A percentile compares a stretch with the other conserved stretches of the same genome.
These are phyloP conservation scores for Xiphias gladius DNA, from an alignment of 2,113 vertebrate species.

Conservation along the genomic window DNA sequence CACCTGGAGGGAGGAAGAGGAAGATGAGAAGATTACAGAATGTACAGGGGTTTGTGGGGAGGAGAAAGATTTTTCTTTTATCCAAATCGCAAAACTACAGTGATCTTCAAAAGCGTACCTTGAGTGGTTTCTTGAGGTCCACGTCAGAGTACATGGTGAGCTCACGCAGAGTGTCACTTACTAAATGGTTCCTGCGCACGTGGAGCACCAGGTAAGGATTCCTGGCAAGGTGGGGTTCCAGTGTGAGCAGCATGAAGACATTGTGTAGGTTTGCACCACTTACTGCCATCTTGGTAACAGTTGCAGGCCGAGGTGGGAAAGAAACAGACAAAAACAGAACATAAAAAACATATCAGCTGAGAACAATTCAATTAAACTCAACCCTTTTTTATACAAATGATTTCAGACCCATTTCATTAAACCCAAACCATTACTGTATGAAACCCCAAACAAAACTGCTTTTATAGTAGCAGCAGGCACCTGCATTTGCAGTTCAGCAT, in stretches of 20 bases:
- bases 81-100: background rate
- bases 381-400: background rate
- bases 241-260: conserved; percentile 96
- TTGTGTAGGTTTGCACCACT: conserved; percentile 97
- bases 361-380: background rate
- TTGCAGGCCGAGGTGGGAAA: background rate
- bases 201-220: conserved; percentile 97
- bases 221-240: conserved; percentile 95
- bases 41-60: background rate
- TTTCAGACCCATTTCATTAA: background rate
- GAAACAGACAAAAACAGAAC: background rate
- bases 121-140: conserved; percentile 97
- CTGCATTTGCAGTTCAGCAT: conserved; percentile 99
- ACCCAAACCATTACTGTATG: background rate
- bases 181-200: conserved; percentile 92
- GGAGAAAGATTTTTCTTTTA: background rate
- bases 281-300: conserved; percentile 89
- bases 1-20: conserved; percentile 82
- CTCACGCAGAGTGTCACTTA: conserved; percentile 94
- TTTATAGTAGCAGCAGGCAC: conserved; percentile 73
- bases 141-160: conserved; percentile 96
- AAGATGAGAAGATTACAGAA: background rate
- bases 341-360: background rate
- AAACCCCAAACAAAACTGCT: background rate
- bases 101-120: conserved; percentile 78